Percentiles rank a stretch among this genome's conserved stretches.
phyloP scores from a whole-genome alignment of 2,888 invertebrate species.

The Pediacus dermestoides region DNA sequence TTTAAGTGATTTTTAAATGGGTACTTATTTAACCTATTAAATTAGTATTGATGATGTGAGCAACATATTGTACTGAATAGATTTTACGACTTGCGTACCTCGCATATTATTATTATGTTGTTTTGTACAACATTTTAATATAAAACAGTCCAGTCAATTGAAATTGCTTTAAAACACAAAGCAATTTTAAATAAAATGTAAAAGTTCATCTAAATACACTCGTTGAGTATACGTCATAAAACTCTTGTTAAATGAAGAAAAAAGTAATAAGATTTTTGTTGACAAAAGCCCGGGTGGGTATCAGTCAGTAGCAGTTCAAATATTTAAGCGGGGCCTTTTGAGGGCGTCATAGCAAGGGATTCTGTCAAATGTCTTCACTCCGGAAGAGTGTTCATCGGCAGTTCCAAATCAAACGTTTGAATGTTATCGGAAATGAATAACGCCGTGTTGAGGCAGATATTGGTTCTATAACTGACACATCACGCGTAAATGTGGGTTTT shows the following conservation, averaged over 20 bases:
- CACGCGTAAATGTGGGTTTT: slow-evolving; percentile 3
- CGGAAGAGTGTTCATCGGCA: slow-evolving; percentile 10
- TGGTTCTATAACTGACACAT: slow-evolving; percentile 3
- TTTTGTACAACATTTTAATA: no score
- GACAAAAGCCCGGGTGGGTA: slow-evolving; percentile 5
- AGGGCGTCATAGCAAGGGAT: slow-evolving; percentile 10
- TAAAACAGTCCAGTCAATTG: background rate
- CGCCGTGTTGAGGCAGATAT: slow-evolving; percentile 7
- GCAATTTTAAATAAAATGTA: background rate
- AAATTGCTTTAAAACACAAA: slow-evolving; percentile 1
- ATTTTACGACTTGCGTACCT: no score
- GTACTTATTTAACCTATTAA: no score
- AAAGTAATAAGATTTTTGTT: slow-evolving; percentile 10
- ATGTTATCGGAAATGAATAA: slow-evolving; percentile 10
- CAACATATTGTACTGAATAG: no score
- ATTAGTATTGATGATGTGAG: no score
- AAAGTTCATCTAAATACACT: background rate
- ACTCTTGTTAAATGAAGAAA: slow-evolving; percentile 1
- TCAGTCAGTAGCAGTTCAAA: slow-evolving; percentile 10
- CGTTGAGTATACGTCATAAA: background rate
- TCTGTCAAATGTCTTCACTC: slow-evolving; percentile 9
- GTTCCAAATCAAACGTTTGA: slow-evolving; percentile 9
- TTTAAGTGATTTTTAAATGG: no score
- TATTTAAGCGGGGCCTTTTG: slow-evolving; percentile 9
- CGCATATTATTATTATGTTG: no score